Evolutionary conservation across 2,888 invertebrate genomes (phyloP), one percentile per base, ranked within the genome.

Genomic region (Ceraclea dissimilis): DNA sequence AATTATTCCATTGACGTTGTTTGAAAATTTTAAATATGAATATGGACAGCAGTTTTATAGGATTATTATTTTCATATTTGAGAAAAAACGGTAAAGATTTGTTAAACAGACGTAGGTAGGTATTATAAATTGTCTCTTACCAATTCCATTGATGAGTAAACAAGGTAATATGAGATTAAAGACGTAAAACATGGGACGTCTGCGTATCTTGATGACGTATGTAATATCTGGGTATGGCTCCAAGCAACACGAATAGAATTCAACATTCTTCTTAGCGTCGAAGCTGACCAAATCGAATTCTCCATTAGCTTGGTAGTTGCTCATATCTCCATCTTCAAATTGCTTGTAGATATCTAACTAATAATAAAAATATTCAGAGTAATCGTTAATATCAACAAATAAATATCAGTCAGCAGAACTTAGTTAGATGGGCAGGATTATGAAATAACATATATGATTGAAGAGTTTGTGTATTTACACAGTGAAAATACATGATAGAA

Each of bases 231-330:
- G 90, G 67, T 90, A 90, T 0, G 90, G 88, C 69, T 90, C 88
- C 59, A 85, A 80, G 66, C 90, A 90, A 70, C 90, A 90, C 2
- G 86, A 87, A 71, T 90, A 90, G 68, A 81, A 83, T 68, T 86
- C 82, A 57, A 86, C 79, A 71, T 88, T 84, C 62, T 84, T 80
- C 60, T 81, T 80, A 1, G 87, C 85, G 1, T 85, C 83, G 68
- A 90, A 89, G 67, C 85, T 85, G 61, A 88, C 80, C 63, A 93
- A 74, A 69, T 90, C 88, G 72, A 93, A 93, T 72, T 93, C 93
- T 1, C 91, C 91, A 70, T 92, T 93, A n/a, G 87, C 86, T 68
- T 93, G 90, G 71, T 93, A 93, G 75, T 92, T 92, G 63, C 87
- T 87, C 51, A 87, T 82, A 71, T 93, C 93, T 0, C 92, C 92